Conservation (phyloP, 2,797 vertebrate species). For the Alca torda region DNA sequence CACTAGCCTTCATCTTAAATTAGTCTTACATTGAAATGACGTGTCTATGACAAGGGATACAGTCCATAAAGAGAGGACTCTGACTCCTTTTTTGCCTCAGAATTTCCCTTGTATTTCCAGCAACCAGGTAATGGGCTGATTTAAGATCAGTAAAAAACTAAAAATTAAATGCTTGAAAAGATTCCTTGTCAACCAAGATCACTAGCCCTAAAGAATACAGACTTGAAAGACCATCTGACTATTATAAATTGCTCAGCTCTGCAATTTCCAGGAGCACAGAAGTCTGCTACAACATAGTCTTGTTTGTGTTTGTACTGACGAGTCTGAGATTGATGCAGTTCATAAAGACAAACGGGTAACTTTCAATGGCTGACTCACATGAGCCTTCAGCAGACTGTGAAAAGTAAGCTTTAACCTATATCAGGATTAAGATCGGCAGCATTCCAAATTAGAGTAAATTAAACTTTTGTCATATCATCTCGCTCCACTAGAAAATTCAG, state of each 20-base stretch:
- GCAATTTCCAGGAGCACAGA: neutral
- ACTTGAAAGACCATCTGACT: neutral
- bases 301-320: neutral
- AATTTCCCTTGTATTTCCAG: neutral
- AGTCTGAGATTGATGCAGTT: conserved; percentile 44
- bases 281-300: neutral
- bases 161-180: conserved; percentile 2
- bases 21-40: neutral
- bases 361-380: neutral
- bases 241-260: neutral
- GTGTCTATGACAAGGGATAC: neutral
- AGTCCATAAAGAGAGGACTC: neutral
- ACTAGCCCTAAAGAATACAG: neutral
- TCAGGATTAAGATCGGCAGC: conserved; percentile 34
- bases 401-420: conserved; percentile 28
- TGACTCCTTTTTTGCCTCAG: neutral
- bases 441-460: conserved; percentile 40
- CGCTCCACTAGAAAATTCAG: neutral
- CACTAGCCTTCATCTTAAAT: neutral
- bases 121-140: neutral
- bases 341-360: conserved; percentile 32
- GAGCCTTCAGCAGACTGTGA: conserved; percentile 21
- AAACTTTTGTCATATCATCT: neutral
- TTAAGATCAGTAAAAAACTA: neutral
- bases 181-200: neutral